Base-by-base conservation (phyloP, 2,888 invertebrate genomes). In the Stenotaenia linearis region DNA sequence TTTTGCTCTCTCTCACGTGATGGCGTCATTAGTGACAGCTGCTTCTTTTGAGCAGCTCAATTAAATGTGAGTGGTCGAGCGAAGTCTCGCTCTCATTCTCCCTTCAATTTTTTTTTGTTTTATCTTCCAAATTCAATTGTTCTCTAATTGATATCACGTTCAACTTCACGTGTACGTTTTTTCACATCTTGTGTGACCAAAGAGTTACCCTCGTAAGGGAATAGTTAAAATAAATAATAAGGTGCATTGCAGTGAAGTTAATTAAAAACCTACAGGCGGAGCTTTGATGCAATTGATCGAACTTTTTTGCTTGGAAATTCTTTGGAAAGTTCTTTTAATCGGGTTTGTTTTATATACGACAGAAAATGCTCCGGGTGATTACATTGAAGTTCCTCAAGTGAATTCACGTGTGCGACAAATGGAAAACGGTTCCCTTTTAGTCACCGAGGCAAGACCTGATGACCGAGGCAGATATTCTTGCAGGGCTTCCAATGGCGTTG, bases 401-500 rank as follows among this genome's bases (percentile, higher is more conserved):
- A 76, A 80, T 37, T 77, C 81, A 15, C 61, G 78, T 30, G 50
- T 79, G 21, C 45, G 78, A 32, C 81, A 81, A 77, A 61, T 81
- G 35, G 25, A 37, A 75, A 86, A 86, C 82, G 87, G 87, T 3
- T 86, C 85, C 0, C 83, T 88, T 28, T 82, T 85, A 30, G 86
- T 88, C 79, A 82, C 82, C 10, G 81, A 84, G 5, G 85, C 86
- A 7, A 80, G 82, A 50, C 84, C 84, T 61, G 82, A 82, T 12
- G 87, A 87, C 80, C 84, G 85, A 50, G 87, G 87, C 0, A 84
- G 84, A 79, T 88, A 86, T 82, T 84, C 86, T 79, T 88, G 88
- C 82, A 85, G 86, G 78, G 85, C 86, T 10, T 84, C 84, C 78
- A 87, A 87, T 79, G 84, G 84, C 4, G 84, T 87, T 12, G 86